These are phyloP conservation scores for Recurvirostra avosetta DNA, from an alignment of 2,113 vertebrate species.

Conservation along the genomic window DNA sequence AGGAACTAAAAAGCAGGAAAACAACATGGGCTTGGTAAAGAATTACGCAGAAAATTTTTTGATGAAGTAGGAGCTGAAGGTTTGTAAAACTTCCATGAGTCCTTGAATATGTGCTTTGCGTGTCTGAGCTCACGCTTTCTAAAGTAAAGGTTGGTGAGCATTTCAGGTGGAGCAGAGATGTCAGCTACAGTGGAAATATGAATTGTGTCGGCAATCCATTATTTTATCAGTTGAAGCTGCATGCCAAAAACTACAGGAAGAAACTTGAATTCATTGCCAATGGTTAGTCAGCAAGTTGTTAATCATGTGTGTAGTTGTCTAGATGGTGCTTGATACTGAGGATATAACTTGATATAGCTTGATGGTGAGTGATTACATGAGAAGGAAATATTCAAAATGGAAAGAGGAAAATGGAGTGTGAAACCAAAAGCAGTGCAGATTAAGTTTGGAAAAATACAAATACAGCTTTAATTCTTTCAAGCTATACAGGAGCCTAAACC, in stretches of 20 bases:
- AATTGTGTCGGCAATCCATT: background rate
- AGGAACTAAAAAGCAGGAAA: background rate
- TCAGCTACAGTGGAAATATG: background rate
- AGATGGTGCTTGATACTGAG: background rate
- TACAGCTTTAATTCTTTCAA: background rate
- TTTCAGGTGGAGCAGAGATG: background rate
- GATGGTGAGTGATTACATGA: background rate
- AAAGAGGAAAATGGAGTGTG: background rate
- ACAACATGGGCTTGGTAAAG: background rate
- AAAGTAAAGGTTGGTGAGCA: background rate
- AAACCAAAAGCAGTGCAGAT: background rate
- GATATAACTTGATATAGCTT: background rate
- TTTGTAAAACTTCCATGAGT: background rate
- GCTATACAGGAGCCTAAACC: background rate
- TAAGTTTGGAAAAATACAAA: background rate
- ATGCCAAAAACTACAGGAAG: background rate
- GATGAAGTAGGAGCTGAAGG: background rate
- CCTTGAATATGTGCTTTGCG: background rate
- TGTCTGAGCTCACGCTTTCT: background rate
- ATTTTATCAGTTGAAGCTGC: background rate
- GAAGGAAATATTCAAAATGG: background rate
- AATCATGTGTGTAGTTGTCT: background rate
- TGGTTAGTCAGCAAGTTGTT: background rate
- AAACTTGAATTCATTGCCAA: background rate
- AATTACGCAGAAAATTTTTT: background rate